Evolutionary conservation across 2,113 vertebrate species (phyloP).

Genomic region (Halcyon malimbica): DNA sequence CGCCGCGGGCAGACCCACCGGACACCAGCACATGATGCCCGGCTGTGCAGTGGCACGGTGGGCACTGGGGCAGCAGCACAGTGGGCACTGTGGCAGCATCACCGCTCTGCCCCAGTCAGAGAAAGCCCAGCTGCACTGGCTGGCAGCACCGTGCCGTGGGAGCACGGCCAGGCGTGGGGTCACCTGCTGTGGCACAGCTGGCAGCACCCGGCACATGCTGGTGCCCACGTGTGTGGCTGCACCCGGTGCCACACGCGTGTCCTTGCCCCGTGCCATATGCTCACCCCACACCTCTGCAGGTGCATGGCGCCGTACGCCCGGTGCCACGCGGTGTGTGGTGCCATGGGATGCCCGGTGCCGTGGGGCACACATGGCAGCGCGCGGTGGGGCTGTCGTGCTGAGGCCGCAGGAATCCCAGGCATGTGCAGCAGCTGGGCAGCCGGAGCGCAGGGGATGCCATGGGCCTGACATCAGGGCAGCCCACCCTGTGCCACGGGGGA

Average conservation of each 20-base stretch:
- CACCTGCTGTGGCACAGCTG: conserved; percentile 17
- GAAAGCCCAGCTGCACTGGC: not conserved
- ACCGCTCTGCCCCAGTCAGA: not conserved
- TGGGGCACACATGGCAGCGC: not conserved
- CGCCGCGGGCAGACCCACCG: not conserved
- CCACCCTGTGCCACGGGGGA: not conserved
- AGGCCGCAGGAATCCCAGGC: conserved; percentile 61
- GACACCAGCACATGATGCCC: not conserved
- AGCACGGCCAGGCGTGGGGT: not conserved
- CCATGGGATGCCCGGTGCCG: not conserved
- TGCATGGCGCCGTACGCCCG: not conserved
- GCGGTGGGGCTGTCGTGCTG: not conserved
- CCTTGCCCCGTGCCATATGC: not conserved
- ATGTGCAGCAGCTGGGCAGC: conserved; percentile 66
- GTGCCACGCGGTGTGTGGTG: not conserved
- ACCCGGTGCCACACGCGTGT: not conserved
- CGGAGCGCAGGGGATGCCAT: conserved; percentile 31
- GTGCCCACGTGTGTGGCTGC: not conserved
- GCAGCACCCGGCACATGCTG: not conserved
- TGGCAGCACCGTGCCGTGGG: not conserved
- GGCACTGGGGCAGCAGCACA: not conserved
- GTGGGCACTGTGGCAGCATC: not conserved
- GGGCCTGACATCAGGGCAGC: conserved; percentile 59
- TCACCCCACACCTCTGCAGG: not conserved
- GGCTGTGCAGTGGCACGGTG: not conserved